These are phyloP conservation scores for Leptodon cayanensis DNA, from an alignment of 2,797 vertebrate genomes.

Conservation along the genomic window DNA sequence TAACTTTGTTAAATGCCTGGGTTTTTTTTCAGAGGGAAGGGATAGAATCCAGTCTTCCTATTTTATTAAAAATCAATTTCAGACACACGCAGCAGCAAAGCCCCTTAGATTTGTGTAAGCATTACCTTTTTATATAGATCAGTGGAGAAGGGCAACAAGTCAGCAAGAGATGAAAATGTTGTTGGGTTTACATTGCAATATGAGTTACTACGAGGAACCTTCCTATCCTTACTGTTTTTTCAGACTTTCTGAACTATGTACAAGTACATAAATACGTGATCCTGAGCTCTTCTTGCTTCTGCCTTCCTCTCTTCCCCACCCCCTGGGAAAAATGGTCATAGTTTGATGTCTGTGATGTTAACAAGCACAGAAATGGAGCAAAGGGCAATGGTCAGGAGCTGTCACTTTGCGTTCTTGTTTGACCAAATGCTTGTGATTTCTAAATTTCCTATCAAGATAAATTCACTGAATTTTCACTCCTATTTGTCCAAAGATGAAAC, in stretches of 20 bases:
- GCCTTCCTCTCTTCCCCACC: not conserved
- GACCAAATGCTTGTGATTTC: not conserved
- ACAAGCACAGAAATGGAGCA: not conserved
- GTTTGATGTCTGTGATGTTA: not conserved
- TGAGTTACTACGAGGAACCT: not conserved
- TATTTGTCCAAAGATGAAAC: not conserved
- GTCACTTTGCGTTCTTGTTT: not conserved
- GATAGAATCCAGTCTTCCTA: not conserved
- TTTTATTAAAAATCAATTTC: not conserved
- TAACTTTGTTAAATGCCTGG: slow-evolving; percentile 4
- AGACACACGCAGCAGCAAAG: not conserved
- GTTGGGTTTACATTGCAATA: not conserved
- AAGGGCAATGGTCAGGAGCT: not conserved
- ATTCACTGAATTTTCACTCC: not conserved
- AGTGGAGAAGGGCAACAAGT: not conserved
- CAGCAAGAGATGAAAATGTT: not conserved
- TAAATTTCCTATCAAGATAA: not conserved
- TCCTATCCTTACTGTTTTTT: not conserved
- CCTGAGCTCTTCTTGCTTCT: not conserved
- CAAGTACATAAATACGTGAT: not conserved
- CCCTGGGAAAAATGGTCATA: not conserved
- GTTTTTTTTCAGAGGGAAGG: not conserved
- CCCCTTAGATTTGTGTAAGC: not conserved
- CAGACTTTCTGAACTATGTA: not conserved
- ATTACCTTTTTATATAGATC: not conserved